phyloP scores from a whole-genome alignment of 2,113 vertebrate species.

The Mustelus asterias region DNA sequence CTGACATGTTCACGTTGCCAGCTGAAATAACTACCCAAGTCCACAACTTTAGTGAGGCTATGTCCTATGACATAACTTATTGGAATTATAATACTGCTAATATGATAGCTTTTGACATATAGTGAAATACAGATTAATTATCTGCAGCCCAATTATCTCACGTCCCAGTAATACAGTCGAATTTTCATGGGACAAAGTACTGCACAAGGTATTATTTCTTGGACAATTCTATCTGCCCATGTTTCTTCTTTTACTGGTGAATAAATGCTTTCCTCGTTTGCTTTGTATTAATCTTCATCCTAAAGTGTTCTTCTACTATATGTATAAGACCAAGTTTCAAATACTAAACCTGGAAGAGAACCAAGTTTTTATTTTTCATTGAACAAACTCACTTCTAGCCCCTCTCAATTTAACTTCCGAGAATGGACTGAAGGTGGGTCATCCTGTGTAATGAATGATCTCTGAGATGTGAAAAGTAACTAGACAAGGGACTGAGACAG shows the following conservation, averaged over 20 bases:
- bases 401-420: not conserved
- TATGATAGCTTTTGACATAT: constrained; percentile 13
- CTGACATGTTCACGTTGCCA: not conserved
- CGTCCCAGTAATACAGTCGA: not conserved
- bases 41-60: not conserved
- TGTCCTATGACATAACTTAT: not conserved
- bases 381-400: not conserved
- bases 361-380: not conserved
- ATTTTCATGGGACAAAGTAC: not conserved
- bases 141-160: not conserved
- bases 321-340: not conserved
- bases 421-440: not conserved
- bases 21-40: not conserved
- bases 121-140: not conserved
- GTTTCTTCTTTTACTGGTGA: not conserved
- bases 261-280: not conserved
- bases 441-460: not conserved
- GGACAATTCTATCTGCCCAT: not conserved
- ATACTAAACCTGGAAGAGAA: not conserved
- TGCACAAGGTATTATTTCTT: not conserved
- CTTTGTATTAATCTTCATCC: not conserved
- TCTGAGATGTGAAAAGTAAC: not conserved
- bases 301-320: not conserved
- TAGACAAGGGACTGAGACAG: not conserved
- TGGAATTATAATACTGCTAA: constrained; percentile 4